Conservation (phyloP, 2,797 vertebrate species). For the Carapus acus region DNA sequence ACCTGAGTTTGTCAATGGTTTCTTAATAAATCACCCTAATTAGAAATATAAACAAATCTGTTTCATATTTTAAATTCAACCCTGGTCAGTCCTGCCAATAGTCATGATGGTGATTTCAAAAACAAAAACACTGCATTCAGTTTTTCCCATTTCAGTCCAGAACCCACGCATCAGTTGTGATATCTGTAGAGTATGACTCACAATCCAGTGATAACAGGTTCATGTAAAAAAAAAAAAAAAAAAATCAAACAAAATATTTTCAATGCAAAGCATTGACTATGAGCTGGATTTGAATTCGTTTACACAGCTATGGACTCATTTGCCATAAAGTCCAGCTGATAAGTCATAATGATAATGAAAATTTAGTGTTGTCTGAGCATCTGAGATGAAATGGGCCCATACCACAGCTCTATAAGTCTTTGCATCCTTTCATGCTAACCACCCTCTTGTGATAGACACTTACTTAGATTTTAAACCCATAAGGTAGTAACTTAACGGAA, state of each 20-base stretch:
- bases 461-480: too few species aligned
- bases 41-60: too few species aligned
- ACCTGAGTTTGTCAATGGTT: neutral
- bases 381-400: neutral
- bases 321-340: neutral
- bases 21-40: too few species aligned
- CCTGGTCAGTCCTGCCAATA: neutral
- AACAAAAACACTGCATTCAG: neutral
- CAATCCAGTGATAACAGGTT: neutral
- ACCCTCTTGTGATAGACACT: constrained; percentile 3
- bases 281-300: too few species aligned
- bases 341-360: too few species aligned
- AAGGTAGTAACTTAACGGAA: too few species aligned
- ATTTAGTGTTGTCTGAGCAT: too few species aligned
- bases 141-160: neutral
- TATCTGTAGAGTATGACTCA: neutral
- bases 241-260: neutral
- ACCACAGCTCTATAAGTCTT: neutral
- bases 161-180: neutral
- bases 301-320: neutral
- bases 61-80: neutral
- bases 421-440: constrained; percentile 11
- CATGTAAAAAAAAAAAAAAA: too few species aligned
- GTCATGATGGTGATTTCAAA: neutral
- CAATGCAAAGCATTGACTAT: neutral